Evolutionary conservation across 2,888 invertebrate genomes (phyloP), one percentile per base, ranked within the genome.

Genomic region (Macaria liturata): DNA sequence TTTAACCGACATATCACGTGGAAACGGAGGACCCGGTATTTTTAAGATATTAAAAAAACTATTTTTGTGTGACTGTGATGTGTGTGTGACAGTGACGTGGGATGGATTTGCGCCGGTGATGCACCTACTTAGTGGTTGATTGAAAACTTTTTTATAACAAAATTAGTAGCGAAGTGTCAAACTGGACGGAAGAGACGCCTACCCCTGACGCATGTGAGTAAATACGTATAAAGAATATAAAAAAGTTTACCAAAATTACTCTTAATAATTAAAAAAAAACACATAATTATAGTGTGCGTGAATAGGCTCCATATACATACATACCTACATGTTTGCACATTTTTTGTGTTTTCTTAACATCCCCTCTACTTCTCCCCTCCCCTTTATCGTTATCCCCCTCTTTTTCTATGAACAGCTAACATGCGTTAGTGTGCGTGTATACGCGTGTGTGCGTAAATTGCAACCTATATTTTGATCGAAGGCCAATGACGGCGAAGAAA

Each of bases 181-280:
- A 88, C 90, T 91, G 91, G 91, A 91, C 86, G 85, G 91, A 90
- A 81, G 91, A 86, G 72, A 83, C 87, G 84, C 81, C 88, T 88
- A 82, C 91, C 87, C 86, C 91, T 91, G 91, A 90, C 91, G 91
- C 84, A 91, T 91, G 91, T 91, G 67, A 91, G 91, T 91, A 86
- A 64, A 49, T 58, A 61, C 58, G 30, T 39, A 44, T 32, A 32
- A 4, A 43, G n/a, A 43, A 5, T 43, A 39, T 39, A 20, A 7
- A 43, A 54, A 50, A 57, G 9, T 31, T 56, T 52, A 49, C 45
- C 51, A 63, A 71, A 64, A 20, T 20, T 68, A 57, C 64, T 20
- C 20, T 20, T 20, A 20, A 20, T 20, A 20, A 20, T 20, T 20
- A 1, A 20, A 20, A 1, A 20, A 20, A 20, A 2, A 20, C 20